phyloP scores from a whole-genome alignment of 2,888 invertebrate genomes.

The Chrysina gloriosa region DNA sequence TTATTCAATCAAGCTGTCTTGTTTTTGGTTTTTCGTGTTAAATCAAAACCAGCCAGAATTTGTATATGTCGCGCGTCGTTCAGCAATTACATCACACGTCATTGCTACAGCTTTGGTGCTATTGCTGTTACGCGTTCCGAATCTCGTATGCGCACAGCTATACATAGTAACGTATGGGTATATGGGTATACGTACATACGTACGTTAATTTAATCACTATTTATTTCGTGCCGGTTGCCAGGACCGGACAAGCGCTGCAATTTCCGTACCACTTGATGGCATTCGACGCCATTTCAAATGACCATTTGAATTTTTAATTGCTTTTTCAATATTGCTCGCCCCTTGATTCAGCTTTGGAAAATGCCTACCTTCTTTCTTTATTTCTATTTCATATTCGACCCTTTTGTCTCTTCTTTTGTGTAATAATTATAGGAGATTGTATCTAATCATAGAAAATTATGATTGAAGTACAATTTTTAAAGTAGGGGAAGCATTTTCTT shows the following conservation, averaged over 20 bases:
- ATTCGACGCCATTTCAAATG: conserved; percentile 41
- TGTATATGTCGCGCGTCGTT: not conserved
- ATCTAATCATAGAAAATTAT: too few species aligned
- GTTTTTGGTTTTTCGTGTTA: not conserved
- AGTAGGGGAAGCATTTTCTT: too few species aligned
- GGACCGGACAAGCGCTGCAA: conserved; percentile 47
- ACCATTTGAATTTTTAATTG: conserved; percentile 47
- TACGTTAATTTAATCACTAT: conserved; percentile 46
- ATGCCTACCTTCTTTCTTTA: not conserved
- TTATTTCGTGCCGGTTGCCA: conserved; percentile 45
- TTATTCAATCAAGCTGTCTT: not conserved
- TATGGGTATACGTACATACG: conserved; percentile 33
- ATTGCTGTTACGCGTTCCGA: not conserved
- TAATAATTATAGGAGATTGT: too few species aligned
- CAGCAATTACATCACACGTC: conserved; percentile 4
- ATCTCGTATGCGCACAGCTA: not conserved
- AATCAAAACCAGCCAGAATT: not conserved
- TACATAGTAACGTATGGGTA: conserved; percentile 8
- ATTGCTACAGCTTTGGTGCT: not conserved
- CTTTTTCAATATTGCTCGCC: conserved; percentile 43
- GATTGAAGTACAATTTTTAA: too few species aligned
- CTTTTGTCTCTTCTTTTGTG: not conserved
- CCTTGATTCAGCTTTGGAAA: conserved; percentile 4
- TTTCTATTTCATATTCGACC: not conserved
- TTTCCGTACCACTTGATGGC: conserved; percentile 47